A percentile compares a stretch with the other conserved stretches of the same genome.
Conservation (phyloP, 2,113 vertebrate genomes). For the Tragelaphus scriptus region DNA sequence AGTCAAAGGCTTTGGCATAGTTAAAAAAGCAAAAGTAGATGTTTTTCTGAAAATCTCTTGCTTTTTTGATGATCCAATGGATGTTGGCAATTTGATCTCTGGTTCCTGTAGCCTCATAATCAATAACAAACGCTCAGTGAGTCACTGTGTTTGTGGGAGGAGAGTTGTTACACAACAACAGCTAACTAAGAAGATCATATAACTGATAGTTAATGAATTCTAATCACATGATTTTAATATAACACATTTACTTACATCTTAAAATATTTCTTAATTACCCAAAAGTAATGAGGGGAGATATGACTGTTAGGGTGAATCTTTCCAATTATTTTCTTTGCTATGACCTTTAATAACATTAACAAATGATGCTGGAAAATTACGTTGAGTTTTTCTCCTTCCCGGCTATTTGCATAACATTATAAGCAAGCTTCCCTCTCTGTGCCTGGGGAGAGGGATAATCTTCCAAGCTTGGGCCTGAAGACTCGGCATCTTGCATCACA, state of each 20-base stretch:
- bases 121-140: background rate
- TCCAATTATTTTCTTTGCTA: conserved; percentile 11
- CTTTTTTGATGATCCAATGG: background rate
- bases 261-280: background rate
- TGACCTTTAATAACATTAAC: conserved; percentile 34
- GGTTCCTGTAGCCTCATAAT: background rate
- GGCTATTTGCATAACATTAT: background rate
- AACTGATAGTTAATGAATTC: background rate
- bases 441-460: background rate
- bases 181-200: background rate
- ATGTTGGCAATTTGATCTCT: background rate
- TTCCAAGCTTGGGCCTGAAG: background rate
- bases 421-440: background rate
- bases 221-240: background rate
- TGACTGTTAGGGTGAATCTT: background rate
- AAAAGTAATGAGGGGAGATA: background rate
- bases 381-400: background rate
- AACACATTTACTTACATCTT: background rate
- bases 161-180: background rate
- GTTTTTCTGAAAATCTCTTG: background rate
- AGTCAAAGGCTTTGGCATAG: background rate
- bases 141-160: background rate
- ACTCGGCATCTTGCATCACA: background rate
- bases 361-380: background rate
- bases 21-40: background rate